Percentiles rank a stretch among this genome's conserved stretches.
These are phyloP conservation scores for Pristionchus entomophagus DNA, from an alignment of 2,888 invertebrate species.

Conservation along the genomic window DNA sequence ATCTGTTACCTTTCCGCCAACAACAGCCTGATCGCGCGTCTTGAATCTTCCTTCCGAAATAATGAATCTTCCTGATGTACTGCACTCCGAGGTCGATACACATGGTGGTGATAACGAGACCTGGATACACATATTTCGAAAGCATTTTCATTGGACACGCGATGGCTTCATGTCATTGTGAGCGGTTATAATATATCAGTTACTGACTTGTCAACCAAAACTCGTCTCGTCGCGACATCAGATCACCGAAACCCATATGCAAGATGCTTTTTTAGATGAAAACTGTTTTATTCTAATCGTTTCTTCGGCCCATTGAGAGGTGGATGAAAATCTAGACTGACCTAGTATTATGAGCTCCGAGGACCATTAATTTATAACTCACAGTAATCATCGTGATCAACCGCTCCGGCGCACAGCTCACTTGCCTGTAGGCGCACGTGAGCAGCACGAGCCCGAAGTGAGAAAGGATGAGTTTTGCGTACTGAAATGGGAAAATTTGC, in stretches of 20 bases:
- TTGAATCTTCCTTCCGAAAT: slow-evolving; percentile 76
- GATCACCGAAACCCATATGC: slow-evolving; percentile 75
- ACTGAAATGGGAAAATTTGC: too few relatives aligned
- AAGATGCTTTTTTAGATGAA: neutral
- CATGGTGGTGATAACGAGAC: slow-evolving; percentile 76
- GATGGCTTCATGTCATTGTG: neutral
- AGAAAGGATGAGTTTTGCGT: too few relatives aligned
- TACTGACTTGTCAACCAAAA: too few relatives aligned
- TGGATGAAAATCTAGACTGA: too few relatives aligned
- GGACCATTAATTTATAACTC: slow-evolving; percentile 21
- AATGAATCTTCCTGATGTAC: slow-evolving; percentile 76
- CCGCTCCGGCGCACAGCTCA: too few relatives aligned
- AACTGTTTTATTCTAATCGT: too few relatives aligned
- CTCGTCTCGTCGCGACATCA: slow-evolving; percentile 74
- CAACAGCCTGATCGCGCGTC: slow-evolving; percentile 75
- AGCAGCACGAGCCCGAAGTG: too few relatives aligned
- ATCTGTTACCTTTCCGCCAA: slow-evolving; percentile 75
- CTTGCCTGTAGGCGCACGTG: too few relatives aligned
- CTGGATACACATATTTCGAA: slow-evolving; percentile 48
- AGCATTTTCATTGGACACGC: too few relatives aligned
- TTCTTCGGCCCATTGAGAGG: too few relatives aligned
- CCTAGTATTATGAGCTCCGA: too few relatives aligned
- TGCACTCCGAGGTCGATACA: slow-evolving; percentile 76
- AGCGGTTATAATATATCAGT: too few relatives aligned
- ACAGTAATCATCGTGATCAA: slow-evolving; percentile 76